A percentile compares a stretch with the other conserved stretches of the same genome.
Evolutionary conservation across 2,888 invertebrate genomes (phyloP).

Genomic region (Trypoxylon attenuatum): DNA sequence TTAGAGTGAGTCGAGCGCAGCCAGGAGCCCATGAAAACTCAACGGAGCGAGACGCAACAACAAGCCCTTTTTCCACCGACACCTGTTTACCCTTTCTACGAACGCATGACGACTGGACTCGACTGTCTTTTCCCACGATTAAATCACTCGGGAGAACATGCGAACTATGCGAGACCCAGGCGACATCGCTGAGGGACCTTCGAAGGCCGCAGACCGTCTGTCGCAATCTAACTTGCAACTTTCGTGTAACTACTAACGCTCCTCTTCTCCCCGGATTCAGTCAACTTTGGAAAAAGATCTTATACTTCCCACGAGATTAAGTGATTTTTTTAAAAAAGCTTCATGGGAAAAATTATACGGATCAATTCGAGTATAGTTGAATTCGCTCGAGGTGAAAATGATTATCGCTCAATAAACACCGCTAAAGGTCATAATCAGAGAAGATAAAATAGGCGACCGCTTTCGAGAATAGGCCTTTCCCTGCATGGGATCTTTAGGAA

Average conservation of each 20-base stretch:
- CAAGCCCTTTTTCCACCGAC: constrained; percentile 55
- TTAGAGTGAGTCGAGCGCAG: background rate
- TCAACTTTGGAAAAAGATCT: too few relatives aligned
- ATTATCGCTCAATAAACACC: too few relatives aligned
- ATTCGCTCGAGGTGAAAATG: constrained; percentile 9
- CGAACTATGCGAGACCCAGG: constrained; percentile 56
- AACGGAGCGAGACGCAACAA: constrained; percentile 57
- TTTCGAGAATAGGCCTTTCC: constrained; percentile 10
- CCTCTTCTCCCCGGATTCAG: too few relatives aligned
- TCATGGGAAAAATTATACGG: too few relatives aligned
- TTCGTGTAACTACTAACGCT: too few relatives aligned
- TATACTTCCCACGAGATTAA: too few relatives aligned
- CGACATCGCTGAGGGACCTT: constrained; percentile 48
- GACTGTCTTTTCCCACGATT: constrained; percentile 68
- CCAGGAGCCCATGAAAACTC: constrained; percentile 45
- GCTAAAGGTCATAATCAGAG: too few relatives aligned
- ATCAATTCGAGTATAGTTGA: constrained; percentile 16
- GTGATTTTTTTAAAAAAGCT: too few relatives aligned
- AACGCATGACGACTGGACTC: constrained; percentile 24
- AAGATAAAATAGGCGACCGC: too few relatives aligned
- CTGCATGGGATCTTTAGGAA: constrained; percentile 11
- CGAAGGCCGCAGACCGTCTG: constrained; percentile 65
- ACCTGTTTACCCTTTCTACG: constrained; percentile 58
- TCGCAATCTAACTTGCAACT: background rate
- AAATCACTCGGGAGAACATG: constrained; percentile 61